Conservation (phyloP, 1,140 invertebrate species). For the Phocides pigmalion region DNA sequence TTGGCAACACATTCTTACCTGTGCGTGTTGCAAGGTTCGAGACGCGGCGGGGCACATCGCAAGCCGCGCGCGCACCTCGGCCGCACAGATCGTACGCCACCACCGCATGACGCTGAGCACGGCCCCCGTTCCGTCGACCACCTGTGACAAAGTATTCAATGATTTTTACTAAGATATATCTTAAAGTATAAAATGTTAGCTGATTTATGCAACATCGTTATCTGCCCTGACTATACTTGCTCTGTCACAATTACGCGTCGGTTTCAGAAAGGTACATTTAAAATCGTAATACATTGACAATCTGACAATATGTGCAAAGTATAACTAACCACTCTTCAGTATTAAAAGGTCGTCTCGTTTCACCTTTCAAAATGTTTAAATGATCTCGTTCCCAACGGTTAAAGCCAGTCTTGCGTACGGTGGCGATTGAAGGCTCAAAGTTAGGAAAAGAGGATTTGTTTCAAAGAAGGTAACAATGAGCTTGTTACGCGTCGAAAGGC, state of each 20-base stretch:
- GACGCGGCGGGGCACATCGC: slow-evolving; percentile 48
- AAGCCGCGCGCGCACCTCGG: slow-evolving; percentile 54
- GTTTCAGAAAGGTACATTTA: too few relatives aligned
- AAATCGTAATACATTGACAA: too few relatives aligned
- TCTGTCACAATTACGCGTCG: too few relatives aligned
- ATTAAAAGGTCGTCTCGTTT: too few relatives aligned
- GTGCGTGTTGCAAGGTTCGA: slow-evolving; percentile 68
- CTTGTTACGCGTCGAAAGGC: slow-evolving; percentile 12
- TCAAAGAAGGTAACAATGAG: slow-evolving; percentile 13
- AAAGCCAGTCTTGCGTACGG: not conserved
- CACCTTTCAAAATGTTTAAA: too few relatives aligned
- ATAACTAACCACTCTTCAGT: too few relatives aligned
- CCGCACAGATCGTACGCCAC: slow-evolving; percentile 59
- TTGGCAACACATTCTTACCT: slow-evolving; percentile 46
- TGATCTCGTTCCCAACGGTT: not conserved
- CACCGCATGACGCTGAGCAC: slow-evolving; percentile 71
- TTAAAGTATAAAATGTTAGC: too few relatives aligned
- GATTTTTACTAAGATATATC: not conserved
- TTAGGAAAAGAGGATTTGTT: slow-evolving; percentile 19
- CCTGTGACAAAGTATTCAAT: slow-evolving; percentile 32
- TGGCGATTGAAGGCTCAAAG: slow-evolving; percentile 5
- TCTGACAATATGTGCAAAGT: too few relatives aligned
- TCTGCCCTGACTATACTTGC: too few relatives aligned
- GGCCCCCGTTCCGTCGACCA: slow-evolving; percentile 64
- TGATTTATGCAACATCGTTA: too few relatives aligned